These are phyloP conservation scores for Trichogramma evanescens DNA, from an alignment of 2,888 invertebrate genomes.

Conservation along the genomic window DNA sequence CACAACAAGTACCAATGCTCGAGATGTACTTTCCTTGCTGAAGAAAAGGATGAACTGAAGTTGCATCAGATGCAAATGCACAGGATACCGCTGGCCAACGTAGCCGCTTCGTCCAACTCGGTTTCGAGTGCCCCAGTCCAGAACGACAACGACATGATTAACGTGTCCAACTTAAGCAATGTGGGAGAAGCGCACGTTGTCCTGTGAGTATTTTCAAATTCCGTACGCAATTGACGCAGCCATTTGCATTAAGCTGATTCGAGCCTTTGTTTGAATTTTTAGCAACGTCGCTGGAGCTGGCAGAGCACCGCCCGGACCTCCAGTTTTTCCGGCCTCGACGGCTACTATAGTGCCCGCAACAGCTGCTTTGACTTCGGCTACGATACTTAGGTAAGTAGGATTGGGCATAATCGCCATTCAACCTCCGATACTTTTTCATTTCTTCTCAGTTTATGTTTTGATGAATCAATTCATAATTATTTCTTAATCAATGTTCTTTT, in stretches of 20 bases:
- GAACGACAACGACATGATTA: too few species aligned
- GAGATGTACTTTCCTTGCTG: constrained; percentile 80
- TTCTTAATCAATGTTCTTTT: too few species aligned
- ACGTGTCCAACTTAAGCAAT: too few species aligned
- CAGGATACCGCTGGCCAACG: constrained; percentile 30
- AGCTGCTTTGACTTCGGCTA: constrained; percentile 38
- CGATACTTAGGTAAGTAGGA: constrained; percentile 39
- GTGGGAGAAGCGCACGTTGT: too few species aligned
- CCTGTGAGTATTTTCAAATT: too few species aligned
- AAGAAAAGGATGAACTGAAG: constrained; percentile 72
- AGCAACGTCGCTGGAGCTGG: constrained; percentile 39
- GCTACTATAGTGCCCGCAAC: constrained; percentile 53
- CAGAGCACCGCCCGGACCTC: constrained; percentile 43
- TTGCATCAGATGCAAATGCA: constrained; percentile 59
- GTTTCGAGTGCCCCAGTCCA: too few species aligned
- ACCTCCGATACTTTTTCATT: too few species aligned
- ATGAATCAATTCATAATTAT: too few species aligned
- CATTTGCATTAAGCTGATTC: neutral
- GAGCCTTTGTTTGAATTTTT: constrained; percentile 17
- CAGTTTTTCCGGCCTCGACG: constrained; percentile 45
- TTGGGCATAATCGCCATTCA: too few species aligned
- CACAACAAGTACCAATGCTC: constrained; percentile 87
- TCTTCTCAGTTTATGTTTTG: neutral
- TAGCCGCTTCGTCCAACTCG: neutral
- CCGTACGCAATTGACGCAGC: neutral